Evolutionary conservation across 2,113 vertebrate species (phyloP).

Genomic region (Spea multiplicata): DNA sequence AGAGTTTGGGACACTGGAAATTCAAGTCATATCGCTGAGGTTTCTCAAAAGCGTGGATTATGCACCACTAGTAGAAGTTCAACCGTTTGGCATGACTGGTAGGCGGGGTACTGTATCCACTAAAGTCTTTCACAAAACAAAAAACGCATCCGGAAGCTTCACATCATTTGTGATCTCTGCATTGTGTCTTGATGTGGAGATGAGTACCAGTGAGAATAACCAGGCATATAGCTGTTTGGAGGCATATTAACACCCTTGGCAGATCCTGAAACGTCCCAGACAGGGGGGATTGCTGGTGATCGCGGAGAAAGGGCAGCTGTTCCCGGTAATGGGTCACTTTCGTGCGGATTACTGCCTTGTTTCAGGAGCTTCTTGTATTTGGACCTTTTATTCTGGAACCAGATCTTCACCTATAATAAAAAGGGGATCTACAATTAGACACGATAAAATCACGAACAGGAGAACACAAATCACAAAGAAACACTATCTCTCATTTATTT

Average conservation of each 20-base stretch:
- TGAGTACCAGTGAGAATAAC: conserved; percentile 98
- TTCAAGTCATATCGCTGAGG: conserved; percentile 62
- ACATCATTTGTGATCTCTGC: conserved; percentile 95
- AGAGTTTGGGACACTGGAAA: conserved; percentile 46
- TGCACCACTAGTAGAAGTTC: conserved; percentile 58
- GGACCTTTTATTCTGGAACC: conserved; percentile 99
- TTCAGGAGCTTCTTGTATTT: conserved; percentile 99
- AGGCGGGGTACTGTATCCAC: conserved; percentile 58
- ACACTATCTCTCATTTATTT: too few relatives aligned
- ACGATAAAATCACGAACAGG: background rate
- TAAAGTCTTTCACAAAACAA: conserved; percentile 51
- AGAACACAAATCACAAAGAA: too few relatives aligned
- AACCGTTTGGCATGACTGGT: conserved; percentile 59
- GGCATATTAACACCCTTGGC: conserved; percentile 97
- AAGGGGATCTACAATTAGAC: background rate
- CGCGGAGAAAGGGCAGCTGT: conserved; percentile 90
- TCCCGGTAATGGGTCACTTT: conserved; percentile 87
- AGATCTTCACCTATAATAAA: conserved; percentile 91
- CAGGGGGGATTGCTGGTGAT: conserved; percentile 92
- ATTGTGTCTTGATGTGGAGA: conserved; percentile 98
- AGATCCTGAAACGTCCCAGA: conserved; percentile 96
- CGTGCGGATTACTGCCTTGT: conserved; percentile 91
- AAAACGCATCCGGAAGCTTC: conserved; percentile 59
- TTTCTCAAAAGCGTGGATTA: conserved; percentile 54
- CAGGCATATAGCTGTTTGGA: conserved; percentile 97